Conservation (phyloP, 2,888 invertebrate genomes). For the Drosophila mimica region DNA sequence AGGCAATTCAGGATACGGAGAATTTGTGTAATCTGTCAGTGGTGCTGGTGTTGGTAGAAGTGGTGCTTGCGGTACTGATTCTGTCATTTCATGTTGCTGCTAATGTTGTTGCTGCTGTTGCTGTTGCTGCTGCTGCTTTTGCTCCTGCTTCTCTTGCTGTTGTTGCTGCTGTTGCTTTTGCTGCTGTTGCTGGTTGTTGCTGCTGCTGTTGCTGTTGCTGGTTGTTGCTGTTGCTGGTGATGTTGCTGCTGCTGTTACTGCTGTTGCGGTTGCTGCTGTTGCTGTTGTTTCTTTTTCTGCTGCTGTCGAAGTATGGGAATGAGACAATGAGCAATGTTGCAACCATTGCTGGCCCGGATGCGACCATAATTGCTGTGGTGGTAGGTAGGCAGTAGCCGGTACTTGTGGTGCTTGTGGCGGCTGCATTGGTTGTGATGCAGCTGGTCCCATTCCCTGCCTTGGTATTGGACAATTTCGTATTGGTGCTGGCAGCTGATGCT, state of each 20-base stretch:
- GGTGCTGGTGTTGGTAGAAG: not conserved
- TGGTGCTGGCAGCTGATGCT: not conserved
- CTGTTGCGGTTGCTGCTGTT: not conserved
- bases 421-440: too few species aligned
- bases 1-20: not conserved
- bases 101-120: not conserved
- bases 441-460: not conserved
- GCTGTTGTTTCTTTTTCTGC: not conserved
- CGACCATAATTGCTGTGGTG: not conserved
- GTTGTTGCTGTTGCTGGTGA: not conserved
- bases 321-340: too few species aligned
- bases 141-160: too few species aligned
- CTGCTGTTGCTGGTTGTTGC: not conserved
- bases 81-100: not conserved
- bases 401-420: not conserved
- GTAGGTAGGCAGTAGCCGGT: not conserved
- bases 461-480: not conserved
- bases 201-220: too few species aligned
- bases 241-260: not conserved
- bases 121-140: not conserved
- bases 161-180: too few species aligned
- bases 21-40: not conserved
- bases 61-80: not conserved
- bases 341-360: not conserved
- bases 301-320: not conserved